Evolutionary conservation across 2,888 invertebrate genomes (phyloP).

Genomic region (Mesorhabditis belari): DNA sequence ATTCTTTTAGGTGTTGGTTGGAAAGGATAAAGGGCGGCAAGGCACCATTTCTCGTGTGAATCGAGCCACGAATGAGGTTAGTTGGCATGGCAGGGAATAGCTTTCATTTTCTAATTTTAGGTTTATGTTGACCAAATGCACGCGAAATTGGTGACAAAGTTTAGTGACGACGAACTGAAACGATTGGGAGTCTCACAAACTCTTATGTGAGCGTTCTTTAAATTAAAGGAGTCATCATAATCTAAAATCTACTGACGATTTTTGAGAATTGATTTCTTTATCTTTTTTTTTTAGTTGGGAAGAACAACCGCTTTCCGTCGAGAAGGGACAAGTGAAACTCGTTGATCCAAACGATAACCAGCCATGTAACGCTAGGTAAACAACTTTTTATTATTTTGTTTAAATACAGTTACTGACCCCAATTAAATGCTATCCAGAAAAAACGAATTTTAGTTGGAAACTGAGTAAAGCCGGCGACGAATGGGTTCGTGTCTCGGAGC

Average conservation of each 20-base stretch:
- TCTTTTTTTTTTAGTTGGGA: conserved; percentile 21
- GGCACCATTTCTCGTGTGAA: conserved; percentile 65
- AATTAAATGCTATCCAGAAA: no score
- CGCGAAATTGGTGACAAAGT: conserved; percentile 37
- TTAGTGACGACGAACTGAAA: conserved; percentile 22
- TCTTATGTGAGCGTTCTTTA: conserved; percentile 9
- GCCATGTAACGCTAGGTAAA: conserved; percentile 31
- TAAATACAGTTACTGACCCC: no score
- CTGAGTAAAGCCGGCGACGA: conserved; percentile 33
- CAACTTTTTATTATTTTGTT: no score
- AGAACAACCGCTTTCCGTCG: conserved; percentile 38
- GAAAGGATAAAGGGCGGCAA: conserved; percentile 88
- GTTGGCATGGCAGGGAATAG: background rate
- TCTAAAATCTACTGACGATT: no score
- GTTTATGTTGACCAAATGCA: conserved; percentile 48
- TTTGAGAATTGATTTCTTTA: no score
- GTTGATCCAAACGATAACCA: conserved; percentile 49
- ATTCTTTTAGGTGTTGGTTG: conserved; percentile 74
- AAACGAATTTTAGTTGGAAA: conserved; percentile 47
- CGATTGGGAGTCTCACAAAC: conserved; percentile 29
- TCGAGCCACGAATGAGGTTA: background rate
- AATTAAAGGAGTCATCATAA: background rate
- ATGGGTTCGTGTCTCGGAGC: conserved; percentile 39
- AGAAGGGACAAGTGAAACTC: conserved; percentile 41
- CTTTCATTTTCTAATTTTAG: conserved; percentile 1